A percentile compares a stretch with the other conserved stretches of the same genome.
These are phyloP conservation scores for Gorilla gorilla DNA, from an alignment of 2,113 vertebrate species.

Conservation along the genomic window DNA sequence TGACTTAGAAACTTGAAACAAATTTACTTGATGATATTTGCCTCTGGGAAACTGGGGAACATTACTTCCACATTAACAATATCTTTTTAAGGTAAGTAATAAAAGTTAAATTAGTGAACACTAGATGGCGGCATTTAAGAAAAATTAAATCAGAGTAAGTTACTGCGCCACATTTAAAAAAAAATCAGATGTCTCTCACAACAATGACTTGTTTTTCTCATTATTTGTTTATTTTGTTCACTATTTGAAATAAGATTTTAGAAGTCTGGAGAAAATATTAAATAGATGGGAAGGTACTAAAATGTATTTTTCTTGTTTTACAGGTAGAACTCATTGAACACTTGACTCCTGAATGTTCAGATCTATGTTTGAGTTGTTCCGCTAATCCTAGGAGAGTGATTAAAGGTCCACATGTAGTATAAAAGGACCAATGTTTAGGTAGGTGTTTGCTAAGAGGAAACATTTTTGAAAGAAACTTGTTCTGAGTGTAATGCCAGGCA, in stretches of 20 bases:
- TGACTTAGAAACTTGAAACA: not conserved
- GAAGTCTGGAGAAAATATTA: not conserved
- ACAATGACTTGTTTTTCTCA: not conserved
- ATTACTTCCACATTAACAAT: not conserved
- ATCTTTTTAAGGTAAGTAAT: not conserved
- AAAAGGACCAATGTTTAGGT: not conserved
- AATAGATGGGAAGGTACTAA: not conserved
- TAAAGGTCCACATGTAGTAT: fast-evolving
- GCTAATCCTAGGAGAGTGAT: not conserved
- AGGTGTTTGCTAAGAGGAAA: not conserved
- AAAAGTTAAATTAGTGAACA: conserved; percentile 61
- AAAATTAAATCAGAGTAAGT: conserved; percentile 56
- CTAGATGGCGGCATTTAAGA: conserved; percentile 68
- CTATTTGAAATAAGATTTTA: not conserved
- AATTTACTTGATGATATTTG: not conserved
- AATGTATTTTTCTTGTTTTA: not conserved
- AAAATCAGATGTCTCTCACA: not conserved
- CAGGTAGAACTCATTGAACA: not conserved
- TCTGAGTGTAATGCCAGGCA: not conserved
- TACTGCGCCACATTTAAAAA: not conserved
- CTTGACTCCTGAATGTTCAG: too few species aligned
- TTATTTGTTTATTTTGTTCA: not conserved
- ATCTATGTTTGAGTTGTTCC: not conserved
- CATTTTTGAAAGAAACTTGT: not conserved
- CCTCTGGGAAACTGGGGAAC: not conserved